Percentiles rank a stretch among this genome's conserved stretches.
phyloP scores from a whole-genome alignment of 2,888 invertebrate species.

The Drosophila subsilvestris region DNA sequence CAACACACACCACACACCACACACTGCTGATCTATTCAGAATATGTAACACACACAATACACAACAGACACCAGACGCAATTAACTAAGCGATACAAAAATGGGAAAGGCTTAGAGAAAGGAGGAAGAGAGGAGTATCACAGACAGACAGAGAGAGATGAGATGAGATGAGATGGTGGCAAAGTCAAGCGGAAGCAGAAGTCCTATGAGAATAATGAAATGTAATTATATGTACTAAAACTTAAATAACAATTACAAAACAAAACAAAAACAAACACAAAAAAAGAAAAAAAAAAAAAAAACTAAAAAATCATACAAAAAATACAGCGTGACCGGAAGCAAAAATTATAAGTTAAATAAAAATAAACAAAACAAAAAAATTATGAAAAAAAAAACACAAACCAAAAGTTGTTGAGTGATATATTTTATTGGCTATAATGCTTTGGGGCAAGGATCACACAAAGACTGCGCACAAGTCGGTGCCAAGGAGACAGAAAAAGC shows the following conservation, averaged over 20 bases:
- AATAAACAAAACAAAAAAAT: neutral
- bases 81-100: slow-evolving; percentile 8
- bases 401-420: neutral
- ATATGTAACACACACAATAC: slow-evolving; percentile 8
- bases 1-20: slow-evolving; percentile 4
- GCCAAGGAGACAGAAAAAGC: too few species aligned
- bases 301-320: neutral
- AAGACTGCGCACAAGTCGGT: too few species aligned
- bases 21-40: slow-evolving; percentile 23
- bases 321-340: neutral
- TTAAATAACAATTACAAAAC: slow-evolving; percentile 22
- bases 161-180: neutral
- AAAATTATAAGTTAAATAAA: neutral
- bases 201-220: slow-evolving; percentile 70
- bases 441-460: too few species aligned
- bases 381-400: neutral
- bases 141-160: neutral
- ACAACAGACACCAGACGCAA: slow-evolving; percentile 4
- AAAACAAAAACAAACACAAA: slow-evolving; percentile 47
- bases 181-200: slow-evolving; percentile 39
- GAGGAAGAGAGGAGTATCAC: slow-evolving; percentile 5
- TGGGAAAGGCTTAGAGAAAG: slow-evolving; percentile 10
- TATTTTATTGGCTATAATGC: neutral
- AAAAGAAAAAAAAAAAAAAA: slow-evolving; percentile 34
- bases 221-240: slow-evolving; percentile 58